phyloP scores from a whole-genome alignment of 2,113 vertebrate species.

The Zosterops borbonicus region DNA sequence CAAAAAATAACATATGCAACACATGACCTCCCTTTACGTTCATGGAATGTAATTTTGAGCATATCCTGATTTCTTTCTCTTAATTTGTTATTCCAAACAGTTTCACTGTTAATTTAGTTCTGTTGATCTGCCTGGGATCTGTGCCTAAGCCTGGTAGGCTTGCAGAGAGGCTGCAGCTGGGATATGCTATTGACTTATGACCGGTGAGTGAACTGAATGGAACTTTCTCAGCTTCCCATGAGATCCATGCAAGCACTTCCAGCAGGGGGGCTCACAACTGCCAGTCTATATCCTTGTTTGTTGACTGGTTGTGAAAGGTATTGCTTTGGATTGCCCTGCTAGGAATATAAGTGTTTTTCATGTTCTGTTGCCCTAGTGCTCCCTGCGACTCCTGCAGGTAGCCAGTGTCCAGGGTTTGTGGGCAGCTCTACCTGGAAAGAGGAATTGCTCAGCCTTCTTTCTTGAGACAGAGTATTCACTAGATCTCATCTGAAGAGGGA shows the following conservation, averaged over 20 bases:
- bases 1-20: not conserved
- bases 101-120: not conserved
- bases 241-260: not conserved
- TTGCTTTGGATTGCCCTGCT: not conserved
- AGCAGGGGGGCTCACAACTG: not conserved
- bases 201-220: not conserved
- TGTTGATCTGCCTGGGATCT: not conserved
- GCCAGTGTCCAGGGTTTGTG: not conserved
- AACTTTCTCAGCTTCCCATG: not conserved
- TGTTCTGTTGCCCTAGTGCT: not conserved
- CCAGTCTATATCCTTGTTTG: not conserved
- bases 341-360: not conserved
- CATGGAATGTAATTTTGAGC: not conserved
- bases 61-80: not conserved
- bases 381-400: not conserved
- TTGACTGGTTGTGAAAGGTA: not conserved
- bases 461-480: not conserved
- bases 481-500: not conserved
- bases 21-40: not conserved
- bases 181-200: accelerated
- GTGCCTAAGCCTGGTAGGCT: not conserved
- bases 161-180: not conserved
- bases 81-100: not conserved
- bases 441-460: not conserved
- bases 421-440: not conserved